Evolutionary conservation across 2,888 invertebrate genomes (phyloP), one percentile per base, ranked within the genome.

Genomic region (Conomelus anceps): DNA sequence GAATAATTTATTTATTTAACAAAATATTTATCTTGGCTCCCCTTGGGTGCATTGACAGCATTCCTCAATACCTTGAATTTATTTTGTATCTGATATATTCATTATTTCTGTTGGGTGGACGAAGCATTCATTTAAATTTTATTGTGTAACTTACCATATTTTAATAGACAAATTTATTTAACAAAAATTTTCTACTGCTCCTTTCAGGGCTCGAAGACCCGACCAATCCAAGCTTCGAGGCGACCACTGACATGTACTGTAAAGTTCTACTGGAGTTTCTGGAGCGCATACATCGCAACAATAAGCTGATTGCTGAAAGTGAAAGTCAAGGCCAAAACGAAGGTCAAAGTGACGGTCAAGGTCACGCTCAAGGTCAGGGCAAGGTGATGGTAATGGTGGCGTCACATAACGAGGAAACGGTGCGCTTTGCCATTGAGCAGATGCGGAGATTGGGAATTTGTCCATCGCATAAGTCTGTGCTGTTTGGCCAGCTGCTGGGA

Each of bases 391-490:
- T 99, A 90, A 99, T 99, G 99, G 98, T 99, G 89, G 99, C 99
- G 22, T 98, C 98, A 0, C 99, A 99, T 94, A 99, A 99, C 93
- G 99, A 99, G 94, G 97, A 99, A 93, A 99, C 99, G 0, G 98
- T 99, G 23, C 96, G 99, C 89, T 98, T 97, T 93, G 98, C 99
- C 91, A 97, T 99, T 92, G 95, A 98, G 93, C 97, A 98, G 92
- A 99, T 99, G 99, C 96, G 98, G 93, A 97, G 98, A 93, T 96
- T 97, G 92, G 96, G 96, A 89, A 97, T 99, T 93, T 96, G 96
- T 92, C 98, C 99, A 0, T 96, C 96, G 91, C 99, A 99, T 93
- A 96, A 97, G 94, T 97, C 99, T 84, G 98, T 99, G 92, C 99
- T 99, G 94, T 99, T 99, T 94, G 99, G 99, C 0, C 99, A 99